These are phyloP conservation scores for Thereva unica DNA, from an alignment of 2,888 invertebrate genomes.

Conservation along the genomic window DNA sequence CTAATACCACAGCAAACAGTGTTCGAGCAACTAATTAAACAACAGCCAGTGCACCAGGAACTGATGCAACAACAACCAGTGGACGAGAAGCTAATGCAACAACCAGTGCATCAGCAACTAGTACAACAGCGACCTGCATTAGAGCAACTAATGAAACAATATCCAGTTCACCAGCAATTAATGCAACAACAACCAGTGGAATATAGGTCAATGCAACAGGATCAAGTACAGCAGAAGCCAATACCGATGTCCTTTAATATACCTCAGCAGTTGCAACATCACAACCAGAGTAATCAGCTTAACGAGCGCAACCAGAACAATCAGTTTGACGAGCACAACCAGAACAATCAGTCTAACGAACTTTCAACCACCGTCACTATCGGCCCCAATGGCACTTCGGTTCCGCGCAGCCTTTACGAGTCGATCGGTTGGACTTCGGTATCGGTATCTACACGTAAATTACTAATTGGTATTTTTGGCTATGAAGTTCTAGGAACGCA, in stretches of 20 bases:
- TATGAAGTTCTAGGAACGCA: slow-evolving; percentile 65
- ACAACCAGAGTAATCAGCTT: background rate
- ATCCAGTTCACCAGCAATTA: too few species aligned
- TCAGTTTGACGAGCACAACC: background rate
- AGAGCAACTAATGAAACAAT: too few species aligned
- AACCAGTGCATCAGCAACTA: too few species aligned
- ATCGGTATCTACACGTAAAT: slow-evolving; percentile 63
- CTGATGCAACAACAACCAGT: too few species aligned
- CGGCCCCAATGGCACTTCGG: slow-evolving; percentile 57
- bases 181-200: too few species aligned
- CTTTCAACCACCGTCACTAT: slow-evolving; percentile 47
- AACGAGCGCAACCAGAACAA: background rate
- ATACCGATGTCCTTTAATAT: background rate
- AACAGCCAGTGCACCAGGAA: too few species aligned
- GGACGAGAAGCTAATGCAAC: too few species aligned
- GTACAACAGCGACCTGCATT: too few species aligned
- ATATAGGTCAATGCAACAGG: too few species aligned
- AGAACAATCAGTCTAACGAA: background rate
- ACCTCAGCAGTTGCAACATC: background rate
- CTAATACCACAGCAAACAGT: too few species aligned
- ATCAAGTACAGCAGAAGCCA: too few species aligned
- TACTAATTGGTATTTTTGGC: slow-evolving; percentile 63
- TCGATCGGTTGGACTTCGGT: slow-evolving; percentile 62
- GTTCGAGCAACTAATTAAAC: too few species aligned
- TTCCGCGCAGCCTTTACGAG: slow-evolving; percentile 57